phyloP scores from a whole-genome alignment of 1,140 invertebrate species.

The Tetragnatha versicolor region DNA sequence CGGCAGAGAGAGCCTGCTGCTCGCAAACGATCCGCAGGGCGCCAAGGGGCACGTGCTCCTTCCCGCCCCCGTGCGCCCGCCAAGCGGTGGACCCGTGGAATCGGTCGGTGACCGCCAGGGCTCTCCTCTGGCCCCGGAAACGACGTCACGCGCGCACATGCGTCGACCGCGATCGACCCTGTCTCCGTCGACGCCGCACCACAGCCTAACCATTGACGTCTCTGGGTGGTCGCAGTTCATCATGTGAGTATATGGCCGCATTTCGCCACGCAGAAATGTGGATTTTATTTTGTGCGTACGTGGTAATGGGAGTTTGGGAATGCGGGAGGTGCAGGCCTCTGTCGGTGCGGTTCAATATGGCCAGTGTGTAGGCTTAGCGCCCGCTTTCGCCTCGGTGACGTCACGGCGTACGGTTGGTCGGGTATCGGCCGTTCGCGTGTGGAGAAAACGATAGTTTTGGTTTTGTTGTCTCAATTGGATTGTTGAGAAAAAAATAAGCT shows the following conservation, averaged over 20 bases:
- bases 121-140: background rate
- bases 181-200: background rate
- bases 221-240: background rate
- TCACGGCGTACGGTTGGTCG: too few relatives aligned
- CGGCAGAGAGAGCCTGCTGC: too few relatives aligned
- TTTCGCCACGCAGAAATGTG: background rate
- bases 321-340: too few relatives aligned
- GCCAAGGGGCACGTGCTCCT: background rate
- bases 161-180: constrained; percentile 52
- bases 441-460: too few relatives aligned
- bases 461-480: too few relatives aligned
- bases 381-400: too few relatives aligned
- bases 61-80: background rate
- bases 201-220: background rate
- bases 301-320: too few relatives aligned
- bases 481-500: too few relatives aligned
- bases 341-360: too few relatives aligned
- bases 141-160: constrained; percentile 5
- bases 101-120: constrained; percentile 44
- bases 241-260: too few relatives aligned
- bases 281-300: background rate
- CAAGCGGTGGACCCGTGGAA: background rate
- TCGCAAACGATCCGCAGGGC: background rate
- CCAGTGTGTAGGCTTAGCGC: too few relatives aligned
- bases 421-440: too few relatives aligned